Conservation (phyloP, 2,797 vertebrate genomes). For the Pitangus sulphuratus region DNA sequence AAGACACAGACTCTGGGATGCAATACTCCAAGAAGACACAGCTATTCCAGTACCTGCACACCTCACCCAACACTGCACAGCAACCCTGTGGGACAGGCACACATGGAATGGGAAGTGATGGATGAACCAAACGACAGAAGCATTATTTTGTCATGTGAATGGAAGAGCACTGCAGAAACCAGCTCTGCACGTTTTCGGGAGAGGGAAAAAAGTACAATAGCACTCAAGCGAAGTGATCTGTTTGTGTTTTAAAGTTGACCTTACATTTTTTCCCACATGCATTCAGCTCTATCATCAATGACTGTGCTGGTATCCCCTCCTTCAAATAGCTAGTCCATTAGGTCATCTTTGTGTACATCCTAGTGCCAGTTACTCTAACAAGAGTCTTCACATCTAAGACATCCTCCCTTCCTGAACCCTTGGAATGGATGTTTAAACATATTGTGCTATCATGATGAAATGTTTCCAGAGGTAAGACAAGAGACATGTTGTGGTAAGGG, state of each 20-base stretch:
- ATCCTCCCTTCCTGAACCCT: not conserved
- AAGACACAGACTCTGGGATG: not conserved
- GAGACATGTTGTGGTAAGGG: not conserved
- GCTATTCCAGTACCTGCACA: not conserved
- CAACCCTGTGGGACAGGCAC: accelerated
- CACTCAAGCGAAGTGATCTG: not conserved
- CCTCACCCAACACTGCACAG: not conserved
- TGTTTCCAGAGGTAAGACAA: not conserved
- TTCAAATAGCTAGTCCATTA: not conserved
- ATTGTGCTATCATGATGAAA: not conserved
- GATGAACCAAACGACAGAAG: not conserved
- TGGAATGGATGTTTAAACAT: not conserved
- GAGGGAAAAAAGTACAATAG: not conserved
- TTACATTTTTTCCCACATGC: not conserved
- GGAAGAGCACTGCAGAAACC: not conserved
- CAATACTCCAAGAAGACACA: no score
- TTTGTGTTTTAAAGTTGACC: not conserved
- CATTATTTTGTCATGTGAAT: not conserved
- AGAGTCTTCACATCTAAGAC: not conserved
- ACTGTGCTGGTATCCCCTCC: not conserved
- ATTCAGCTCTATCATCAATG: not conserved
- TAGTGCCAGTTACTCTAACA: not conserved
- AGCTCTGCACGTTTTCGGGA: not conserved
- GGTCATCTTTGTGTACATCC: not conserved
- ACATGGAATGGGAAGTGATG: not conserved